Evolutionary conservation across 1,140 invertebrate genomes (phyloP), one percentile per base, ranked within the genome.

Genomic region (Temnothorax longispinosus): DNA sequence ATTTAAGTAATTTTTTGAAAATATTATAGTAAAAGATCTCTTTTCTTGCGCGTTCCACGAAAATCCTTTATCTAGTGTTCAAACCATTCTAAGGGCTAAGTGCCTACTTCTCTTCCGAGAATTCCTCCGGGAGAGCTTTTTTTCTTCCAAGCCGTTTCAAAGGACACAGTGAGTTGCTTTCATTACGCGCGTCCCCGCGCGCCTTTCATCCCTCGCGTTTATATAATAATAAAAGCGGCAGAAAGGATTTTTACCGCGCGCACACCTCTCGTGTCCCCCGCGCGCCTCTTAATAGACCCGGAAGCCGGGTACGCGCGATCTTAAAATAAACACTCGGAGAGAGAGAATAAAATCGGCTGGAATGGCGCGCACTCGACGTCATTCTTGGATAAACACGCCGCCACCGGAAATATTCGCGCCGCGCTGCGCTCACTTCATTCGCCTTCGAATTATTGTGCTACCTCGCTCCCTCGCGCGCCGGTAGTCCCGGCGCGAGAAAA

Each of bases 311-410:
- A 75, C 50, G 62, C 77, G 62, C 77, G 80, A 75, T 75, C 69
- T 75, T 84, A 84, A 84, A 84, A 84, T 84, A 84, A 84, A 84
- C 80, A 84, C 69, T 75, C 69, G 80, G 54, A 27, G 27, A 27
- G 27, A 27, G 27, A 27, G 69, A 84, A 84, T 84, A 84, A 84
- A 84, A 84, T 84, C 80, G 80, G 52, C 80, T 58, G 38, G 67
- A 82, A 86, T 89, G 60, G 67, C 74, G 72, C 75, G 88, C 67
- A 87, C 88, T 89, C 74, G 41, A 89, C 84, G 88, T 89, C 88
- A 85, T 74, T 72, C 84, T 75, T 89, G 76, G 69, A 71, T 89
- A 89, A 89, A 89, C 88, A 89, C 74, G 38, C 78, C 74, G 88
- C 88, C 65, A 89, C 88, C 88, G 75, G 74, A 81, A 54, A 82